phyloP scores from a whole-genome alignment of 2,888 invertebrate genomes.

The Nudaria mundana region DNA sequence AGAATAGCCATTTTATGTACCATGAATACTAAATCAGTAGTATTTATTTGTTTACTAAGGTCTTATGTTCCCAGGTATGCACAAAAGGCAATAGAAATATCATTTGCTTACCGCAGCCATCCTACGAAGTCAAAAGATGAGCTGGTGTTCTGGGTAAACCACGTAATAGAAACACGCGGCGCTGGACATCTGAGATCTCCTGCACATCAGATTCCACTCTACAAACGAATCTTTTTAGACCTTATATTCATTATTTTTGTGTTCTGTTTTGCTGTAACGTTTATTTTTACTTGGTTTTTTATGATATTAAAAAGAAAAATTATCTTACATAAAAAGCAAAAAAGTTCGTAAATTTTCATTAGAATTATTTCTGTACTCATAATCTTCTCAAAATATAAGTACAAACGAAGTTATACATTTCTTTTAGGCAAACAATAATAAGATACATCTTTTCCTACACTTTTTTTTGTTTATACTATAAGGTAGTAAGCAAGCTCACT shows the following conservation, averaged over 20 bases:
- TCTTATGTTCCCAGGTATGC: constrained; percentile 39
- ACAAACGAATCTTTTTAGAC: constrained; percentile 52
- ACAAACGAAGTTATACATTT: too few species aligned
- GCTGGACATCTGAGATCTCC: constrained; percentile 49
- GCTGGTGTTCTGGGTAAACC: constrained; percentile 53
- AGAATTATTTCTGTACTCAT: background rate
- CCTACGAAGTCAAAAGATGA: constrained; percentile 40
- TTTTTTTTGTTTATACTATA: too few species aligned
- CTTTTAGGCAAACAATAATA: too few species aligned
- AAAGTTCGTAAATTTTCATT: constrained; percentile 7
- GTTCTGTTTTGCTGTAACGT: background rate
- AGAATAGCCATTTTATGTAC: too few species aligned
- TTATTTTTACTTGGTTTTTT: background rate
- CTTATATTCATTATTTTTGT: constrained; percentile 25
- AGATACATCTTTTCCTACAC: too few species aligned
- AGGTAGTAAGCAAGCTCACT: too few species aligned
- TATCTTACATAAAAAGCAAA: constrained; percentile 9
- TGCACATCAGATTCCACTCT: constrained; percentile 44
- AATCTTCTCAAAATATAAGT: too few species aligned
- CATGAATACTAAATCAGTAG: too few species aligned
- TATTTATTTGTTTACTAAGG: too few species aligned
- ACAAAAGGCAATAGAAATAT: constrained; percentile 42
- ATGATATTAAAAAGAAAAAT: background rate
- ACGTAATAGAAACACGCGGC: constrained; percentile 48
- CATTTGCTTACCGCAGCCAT: constrained; percentile 48